These are phyloP conservation scores for Agriopis leucophaearia DNA, from an alignment of 2,888 invertebrate genomes.

Conservation along the genomic window DNA sequence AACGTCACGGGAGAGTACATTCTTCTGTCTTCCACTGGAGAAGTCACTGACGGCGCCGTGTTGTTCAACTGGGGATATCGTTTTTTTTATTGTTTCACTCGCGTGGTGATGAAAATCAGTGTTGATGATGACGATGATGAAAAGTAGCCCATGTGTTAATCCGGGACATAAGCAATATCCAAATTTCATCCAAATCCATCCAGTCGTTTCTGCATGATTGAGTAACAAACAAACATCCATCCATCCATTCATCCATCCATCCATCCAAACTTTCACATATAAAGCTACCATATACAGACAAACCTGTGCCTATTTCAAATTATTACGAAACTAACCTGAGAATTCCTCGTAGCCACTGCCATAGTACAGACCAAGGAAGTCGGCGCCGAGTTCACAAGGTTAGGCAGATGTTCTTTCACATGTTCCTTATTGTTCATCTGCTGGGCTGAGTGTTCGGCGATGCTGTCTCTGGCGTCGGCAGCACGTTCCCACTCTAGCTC, in stretches of 20 bases:
- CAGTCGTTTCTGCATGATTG: too few relatives aligned
- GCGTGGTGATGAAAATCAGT: too few relatives aligned
- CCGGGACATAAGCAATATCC: too few relatives aligned
- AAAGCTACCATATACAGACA: too few relatives aligned
- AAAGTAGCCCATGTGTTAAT: too few relatives aligned
- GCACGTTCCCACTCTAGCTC: constrained; percentile 81
- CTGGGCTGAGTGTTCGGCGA: constrained; percentile 77
- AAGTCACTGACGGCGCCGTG: constrained; percentile 65
- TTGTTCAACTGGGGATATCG: constrained; percentile 39
- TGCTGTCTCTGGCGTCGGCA: constrained; percentile 78
- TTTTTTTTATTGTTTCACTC: not conserved
- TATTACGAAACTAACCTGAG: constrained; percentile 33
- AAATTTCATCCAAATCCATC: too few relatives aligned
- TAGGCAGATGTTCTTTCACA: constrained; percentile 57
- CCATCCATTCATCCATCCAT: too few relatives aligned
- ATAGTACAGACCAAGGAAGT: constrained; percentile 54
- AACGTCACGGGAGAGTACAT: constrained; percentile 95
- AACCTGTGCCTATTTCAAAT: not conserved
- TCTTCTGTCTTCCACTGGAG: constrained; percentile 88
- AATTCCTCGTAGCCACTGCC: constrained; percentile 52
- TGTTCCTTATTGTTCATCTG: constrained; percentile 67
- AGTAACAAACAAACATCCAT: too few relatives aligned
- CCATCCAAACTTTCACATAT: too few relatives aligned
- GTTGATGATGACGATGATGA: too few relatives aligned
- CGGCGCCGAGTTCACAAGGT: constrained; percentile 61